phyloP scores from a whole-genome alignment of 2,113 vertebrate genomes.

The Aspiorhynchus laticeps region DNA sequence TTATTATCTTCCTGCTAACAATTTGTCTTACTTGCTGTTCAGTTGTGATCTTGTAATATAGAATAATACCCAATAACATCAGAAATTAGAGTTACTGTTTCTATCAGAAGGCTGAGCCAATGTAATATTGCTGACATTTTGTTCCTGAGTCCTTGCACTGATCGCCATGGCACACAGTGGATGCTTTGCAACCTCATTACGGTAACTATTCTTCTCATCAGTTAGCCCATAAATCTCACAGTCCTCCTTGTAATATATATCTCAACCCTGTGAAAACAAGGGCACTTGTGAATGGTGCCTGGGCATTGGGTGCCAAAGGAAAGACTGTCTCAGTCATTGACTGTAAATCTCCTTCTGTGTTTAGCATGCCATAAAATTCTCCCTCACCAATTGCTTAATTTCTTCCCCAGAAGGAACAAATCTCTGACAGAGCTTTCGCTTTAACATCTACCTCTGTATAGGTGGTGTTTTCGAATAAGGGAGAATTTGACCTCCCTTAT shows the following conservation, averaged over 20 bases:
- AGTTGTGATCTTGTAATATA: not conserved
- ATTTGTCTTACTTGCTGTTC: not conserved
- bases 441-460: constrained; percentile 1
- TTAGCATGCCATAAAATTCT: constrained; percentile 13
- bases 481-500: not conserved
- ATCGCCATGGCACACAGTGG: not conserved
- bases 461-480: not conserved
- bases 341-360: constrained; percentile 43
- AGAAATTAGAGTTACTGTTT: not conserved
- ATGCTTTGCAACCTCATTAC: not conserved
- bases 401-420: constrained; percentile 19
- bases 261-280: not conserved
- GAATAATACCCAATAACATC: not conserved
- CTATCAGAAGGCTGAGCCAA: not conserved
- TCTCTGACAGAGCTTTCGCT: not conserved
- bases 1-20: not conserved
- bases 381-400: not conserved
- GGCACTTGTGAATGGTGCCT: constrained; percentile 18
- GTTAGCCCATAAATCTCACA: not conserved
- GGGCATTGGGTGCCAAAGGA: constrained; percentile 18
- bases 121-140: not conserved
- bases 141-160: not conserved
- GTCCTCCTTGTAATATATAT: constrained; percentile 8
- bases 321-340: constrained; percentile 18
- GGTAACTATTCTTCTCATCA: constrained; percentile 4